phyloP scores from a whole-genome alignment of 2,888 invertebrate species.

The Aspidapion aeneum region DNA sequence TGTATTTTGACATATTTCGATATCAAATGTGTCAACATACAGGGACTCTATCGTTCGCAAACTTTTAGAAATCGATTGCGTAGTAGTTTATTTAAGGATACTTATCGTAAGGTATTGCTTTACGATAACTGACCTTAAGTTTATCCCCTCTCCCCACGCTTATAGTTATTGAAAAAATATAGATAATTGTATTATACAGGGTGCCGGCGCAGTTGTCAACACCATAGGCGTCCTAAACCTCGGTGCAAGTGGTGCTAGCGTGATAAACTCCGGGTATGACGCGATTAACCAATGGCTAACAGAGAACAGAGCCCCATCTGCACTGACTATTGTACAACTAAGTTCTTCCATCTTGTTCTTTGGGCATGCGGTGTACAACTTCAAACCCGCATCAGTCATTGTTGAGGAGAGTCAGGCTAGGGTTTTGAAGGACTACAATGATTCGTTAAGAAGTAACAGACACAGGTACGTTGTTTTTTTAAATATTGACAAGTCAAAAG shows the following conservation, averaged over 20 bases:
- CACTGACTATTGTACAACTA: conserved; percentile 46
- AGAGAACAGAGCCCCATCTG: conserved; percentile 39
- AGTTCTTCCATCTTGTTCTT: conserved; percentile 40
- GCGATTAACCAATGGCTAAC: conserved; percentile 35
- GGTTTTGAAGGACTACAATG: conserved; percentile 52
- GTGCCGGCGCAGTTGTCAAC: conserved; percentile 30
- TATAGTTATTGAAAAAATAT: no score
- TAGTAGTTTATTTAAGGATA: no score
- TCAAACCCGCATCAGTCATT: conserved; percentile 32
- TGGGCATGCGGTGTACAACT: conserved; percentile 39
- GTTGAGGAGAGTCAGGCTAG: conserved; percentile 54
- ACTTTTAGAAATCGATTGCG: no score
- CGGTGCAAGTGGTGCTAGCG: conserved; percentile 36
- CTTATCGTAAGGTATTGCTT: no score
- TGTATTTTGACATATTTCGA: no score
- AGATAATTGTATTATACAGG: conserved; percentile 24
- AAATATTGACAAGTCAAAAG: no score
- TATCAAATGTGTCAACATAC: no score
- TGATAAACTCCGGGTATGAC: conserved; percentile 37
- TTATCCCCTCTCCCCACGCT: no score
- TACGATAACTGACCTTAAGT: no score
- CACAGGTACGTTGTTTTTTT: conserved; percentile 49
- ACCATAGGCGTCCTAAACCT: conserved; percentile 36
- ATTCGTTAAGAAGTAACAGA: conserved; percentile 53
- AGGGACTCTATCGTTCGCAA: no score